These are phyloP conservation scores for Pontoporia blainvillei DNA, from an alignment of 2,113 vertebrate genomes.

Conservation along the genomic window DNA sequence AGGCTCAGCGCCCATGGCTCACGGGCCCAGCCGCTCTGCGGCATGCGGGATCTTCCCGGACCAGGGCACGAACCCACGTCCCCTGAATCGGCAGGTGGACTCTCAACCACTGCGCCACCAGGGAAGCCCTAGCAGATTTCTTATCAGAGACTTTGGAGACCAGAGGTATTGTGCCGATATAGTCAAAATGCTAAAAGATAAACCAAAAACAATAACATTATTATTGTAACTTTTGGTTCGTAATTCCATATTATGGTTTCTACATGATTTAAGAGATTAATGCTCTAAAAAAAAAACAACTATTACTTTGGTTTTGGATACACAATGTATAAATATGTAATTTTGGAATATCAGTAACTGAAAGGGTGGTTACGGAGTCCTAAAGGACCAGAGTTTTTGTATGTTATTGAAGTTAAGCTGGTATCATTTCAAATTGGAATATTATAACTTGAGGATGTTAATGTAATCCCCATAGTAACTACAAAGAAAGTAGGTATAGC, in stretches of 20 bases:
- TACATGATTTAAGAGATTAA: background rate
- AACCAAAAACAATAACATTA: background rate
- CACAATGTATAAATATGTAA: background rate
- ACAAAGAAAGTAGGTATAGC: background rate
- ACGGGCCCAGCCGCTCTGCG: no score
- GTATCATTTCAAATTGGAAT: background rate
- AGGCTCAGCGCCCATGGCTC: no score
- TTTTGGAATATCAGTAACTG: background rate
- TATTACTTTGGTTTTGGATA: background rate
- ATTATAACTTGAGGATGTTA: background rate
- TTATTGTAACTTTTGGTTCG: background rate
- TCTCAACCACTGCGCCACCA: no score
- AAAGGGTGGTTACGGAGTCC: background rate
- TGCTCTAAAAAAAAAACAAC: background rate
- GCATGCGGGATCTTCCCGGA: no score
- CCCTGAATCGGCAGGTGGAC: no score
- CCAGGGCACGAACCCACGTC: no score
- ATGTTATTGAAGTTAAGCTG: background rate
- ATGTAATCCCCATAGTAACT: background rate
- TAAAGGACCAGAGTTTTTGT: background rate
- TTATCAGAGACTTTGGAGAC: background rate
- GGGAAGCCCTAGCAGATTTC: background rate
- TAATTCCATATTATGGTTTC: background rate
- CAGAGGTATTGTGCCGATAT: background rate
- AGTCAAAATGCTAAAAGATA: background rate